Evolutionary conservation across 2,797 vertebrate species (phyloP).

Genomic region (Thamnophis elegans): DNA sequence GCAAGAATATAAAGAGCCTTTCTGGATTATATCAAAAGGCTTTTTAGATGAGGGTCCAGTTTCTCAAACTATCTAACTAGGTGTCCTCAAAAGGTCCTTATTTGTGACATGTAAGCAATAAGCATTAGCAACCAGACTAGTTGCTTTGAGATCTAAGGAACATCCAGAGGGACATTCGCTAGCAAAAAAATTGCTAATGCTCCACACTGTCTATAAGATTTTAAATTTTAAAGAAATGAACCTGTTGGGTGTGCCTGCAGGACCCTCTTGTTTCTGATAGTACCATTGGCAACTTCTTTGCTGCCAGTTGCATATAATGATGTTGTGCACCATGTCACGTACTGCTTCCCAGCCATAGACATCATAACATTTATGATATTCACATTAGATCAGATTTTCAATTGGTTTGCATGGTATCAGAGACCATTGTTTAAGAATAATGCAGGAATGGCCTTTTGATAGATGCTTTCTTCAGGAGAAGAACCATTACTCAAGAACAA

Average conservation of each 20-base stretch:
- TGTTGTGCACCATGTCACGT: background rate
- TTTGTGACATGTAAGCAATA: background rate
- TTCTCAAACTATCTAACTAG: background rate
- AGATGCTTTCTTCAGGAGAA: background rate
- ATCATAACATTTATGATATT: background rate
- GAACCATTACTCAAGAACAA: background rate
- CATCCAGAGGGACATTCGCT: background rate
- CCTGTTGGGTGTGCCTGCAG: background rate
- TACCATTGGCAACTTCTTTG: background rate
- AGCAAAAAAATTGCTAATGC: background rate
- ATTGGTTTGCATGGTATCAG: background rate
- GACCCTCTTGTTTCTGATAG: background rate
- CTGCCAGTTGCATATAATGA: background rate
- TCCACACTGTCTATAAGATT: background rate
- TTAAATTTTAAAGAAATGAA: background rate
- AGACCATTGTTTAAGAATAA: background rate
- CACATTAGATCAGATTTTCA: background rate
- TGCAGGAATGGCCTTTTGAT: background rate
- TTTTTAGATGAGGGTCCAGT: background rate
- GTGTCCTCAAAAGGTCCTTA: background rate
- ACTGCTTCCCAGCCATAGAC: background rate
- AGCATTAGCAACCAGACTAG: background rate
- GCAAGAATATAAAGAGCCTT: background rate
- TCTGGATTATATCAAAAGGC: background rate
- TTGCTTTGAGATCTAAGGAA: background rate